phyloP scores from a whole-genome alignment of 2,888 invertebrate species.

The Aplocera efformata region DNA sequence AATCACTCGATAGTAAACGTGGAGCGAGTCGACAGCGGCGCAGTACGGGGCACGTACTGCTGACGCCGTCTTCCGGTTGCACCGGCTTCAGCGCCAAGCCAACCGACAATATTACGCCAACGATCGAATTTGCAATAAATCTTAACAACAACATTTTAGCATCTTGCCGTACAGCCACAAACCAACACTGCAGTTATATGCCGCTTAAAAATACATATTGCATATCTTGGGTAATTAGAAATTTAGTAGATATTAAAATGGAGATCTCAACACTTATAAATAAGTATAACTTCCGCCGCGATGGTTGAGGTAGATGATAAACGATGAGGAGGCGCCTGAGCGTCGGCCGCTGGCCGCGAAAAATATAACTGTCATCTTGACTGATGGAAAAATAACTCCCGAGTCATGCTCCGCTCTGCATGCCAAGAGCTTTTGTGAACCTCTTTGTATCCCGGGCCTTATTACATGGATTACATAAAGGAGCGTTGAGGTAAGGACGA shows the following conservation, averaged over 20 bases:
- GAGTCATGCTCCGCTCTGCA: constrained; percentile 70
- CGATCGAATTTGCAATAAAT: constrained; percentile 37
- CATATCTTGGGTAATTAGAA: constrained; percentile 7
- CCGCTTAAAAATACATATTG: no score
- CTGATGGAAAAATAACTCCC: constrained; percentile 73
- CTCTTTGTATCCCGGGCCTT: constrained; percentile 59
- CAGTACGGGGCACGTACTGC: constrained; percentile 62
- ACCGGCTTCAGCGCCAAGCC: constrained; percentile 42
- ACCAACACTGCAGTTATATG: not conserved
- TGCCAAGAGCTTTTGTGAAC: constrained; percentile 66
- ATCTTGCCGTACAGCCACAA: constrained; percentile 19
- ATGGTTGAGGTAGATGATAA: constrained; percentile 69
- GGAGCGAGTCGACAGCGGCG: constrained; percentile 59
- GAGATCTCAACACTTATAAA: constrained; percentile 53
- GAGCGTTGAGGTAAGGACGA: constrained; percentile 43
- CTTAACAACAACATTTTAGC: constrained; percentile 31
- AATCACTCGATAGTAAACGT: constrained; percentile 78
- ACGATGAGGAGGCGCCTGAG: constrained; percentile 67
- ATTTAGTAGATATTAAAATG: constrained; percentile 9
- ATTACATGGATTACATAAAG: constrained; percentile 60
- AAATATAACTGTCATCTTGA: constrained; percentile 79
- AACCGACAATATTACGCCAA: constrained; percentile 37
- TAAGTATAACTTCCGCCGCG: constrained; percentile 59
- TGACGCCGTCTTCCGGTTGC: constrained; percentile 57
- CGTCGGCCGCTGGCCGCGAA: constrained; percentile 74